Percentiles rank a stretch among this genome's conserved stretches.
Conservation (phyloP, 2,113 vertebrate species). For the Gallinago undulata region DNA sequence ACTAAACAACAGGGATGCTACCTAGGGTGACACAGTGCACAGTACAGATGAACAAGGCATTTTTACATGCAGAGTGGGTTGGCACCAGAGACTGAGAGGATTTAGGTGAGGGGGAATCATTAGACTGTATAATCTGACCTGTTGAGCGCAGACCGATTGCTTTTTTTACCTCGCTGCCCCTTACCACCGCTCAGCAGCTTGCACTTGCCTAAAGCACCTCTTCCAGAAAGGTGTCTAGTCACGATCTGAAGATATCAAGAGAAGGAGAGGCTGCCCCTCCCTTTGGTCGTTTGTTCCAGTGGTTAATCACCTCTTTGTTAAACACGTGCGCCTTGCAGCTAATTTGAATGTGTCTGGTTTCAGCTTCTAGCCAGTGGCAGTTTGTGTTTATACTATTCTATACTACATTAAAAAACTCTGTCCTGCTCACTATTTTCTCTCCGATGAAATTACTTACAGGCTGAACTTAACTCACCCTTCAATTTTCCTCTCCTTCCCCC, state of each 20-base stretch:
- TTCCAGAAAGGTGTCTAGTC: constrained; percentile 35
- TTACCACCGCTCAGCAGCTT: not conserved
- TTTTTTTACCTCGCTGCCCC: not conserved
- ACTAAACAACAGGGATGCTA: not conserved
- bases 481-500: constrained; percentile 1
- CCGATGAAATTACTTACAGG: not conserved
- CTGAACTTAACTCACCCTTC: constrained; percentile 12
- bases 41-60: not conserved
- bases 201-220: not conserved
- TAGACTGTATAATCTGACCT: not conserved
- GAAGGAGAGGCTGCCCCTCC: constrained; percentile 1
- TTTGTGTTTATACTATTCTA: constrained; percentile 10
- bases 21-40: not conserved
- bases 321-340: constrained; percentile 29
- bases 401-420: not conserved
- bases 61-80: not conserved
- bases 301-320: constrained; percentile 48
- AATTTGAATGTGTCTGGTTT: constrained; percentile 68
- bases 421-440: not conserved
- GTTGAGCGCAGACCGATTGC: accelerated
- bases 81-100: not conserved
- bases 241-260: not conserved
- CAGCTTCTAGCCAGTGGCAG: constrained; percentile 16
- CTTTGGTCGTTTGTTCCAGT: constrained; percentile 53
- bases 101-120: not conserved